These are phyloP conservation scores for Poeciliopsis gracilis DNA, from an alignment of 2,797 vertebrate genomes.

Conservation along the genomic window DNA sequence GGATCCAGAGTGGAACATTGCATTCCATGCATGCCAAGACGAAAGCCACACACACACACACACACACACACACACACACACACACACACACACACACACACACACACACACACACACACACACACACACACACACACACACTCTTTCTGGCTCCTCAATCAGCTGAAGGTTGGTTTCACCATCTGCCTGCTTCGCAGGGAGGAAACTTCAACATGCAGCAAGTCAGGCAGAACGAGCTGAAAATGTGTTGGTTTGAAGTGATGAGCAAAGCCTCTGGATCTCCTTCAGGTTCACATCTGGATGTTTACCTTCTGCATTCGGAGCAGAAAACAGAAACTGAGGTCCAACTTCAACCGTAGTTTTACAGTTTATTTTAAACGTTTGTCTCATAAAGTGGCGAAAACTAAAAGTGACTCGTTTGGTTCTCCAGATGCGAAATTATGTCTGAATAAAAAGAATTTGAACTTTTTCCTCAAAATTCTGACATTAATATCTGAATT, in stretches of 20 bases:
- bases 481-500: too few species aligned
- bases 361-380: background rate
- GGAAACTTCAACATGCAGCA: constrained; percentile 41
- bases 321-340: background rate
- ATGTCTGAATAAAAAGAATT: too few species aligned
- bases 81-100: constrained; percentile 19
- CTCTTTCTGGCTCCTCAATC: constrained; percentile 41
- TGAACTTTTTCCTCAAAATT: too few species aligned
- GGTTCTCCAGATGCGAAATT: background rate
- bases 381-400: background rate
- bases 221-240: constrained; percentile 39
- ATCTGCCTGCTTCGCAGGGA: constrained; percentile 63
- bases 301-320: background rate
- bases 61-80: background rate
- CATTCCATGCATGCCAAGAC: background rate
- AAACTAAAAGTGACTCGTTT: background rate
- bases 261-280: background rate
- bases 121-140: constrained; percentile 19
- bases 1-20: background rate
- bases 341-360: background rate
- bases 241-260: constrained; percentile 26
- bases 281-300: background rate
- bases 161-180: constrained; percentile 36
- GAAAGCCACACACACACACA: background rate
- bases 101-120: background rate